Evolutionary conservation across 1,140 invertebrate genomes (phyloP), one percentile per base, ranked within the genome.

Genomic region (Bombus picipes): DNA sequence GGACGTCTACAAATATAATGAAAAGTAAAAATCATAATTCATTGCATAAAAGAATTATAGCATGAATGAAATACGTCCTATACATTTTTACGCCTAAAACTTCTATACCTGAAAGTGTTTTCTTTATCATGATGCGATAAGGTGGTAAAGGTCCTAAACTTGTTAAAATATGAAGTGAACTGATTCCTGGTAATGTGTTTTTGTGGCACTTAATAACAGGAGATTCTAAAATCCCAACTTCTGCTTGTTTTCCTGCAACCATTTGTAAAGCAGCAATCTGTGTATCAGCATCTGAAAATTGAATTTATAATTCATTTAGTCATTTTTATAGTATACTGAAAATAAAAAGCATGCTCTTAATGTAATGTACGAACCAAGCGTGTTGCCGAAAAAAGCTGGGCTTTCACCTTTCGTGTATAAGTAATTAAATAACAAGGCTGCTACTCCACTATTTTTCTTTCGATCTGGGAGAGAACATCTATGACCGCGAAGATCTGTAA

Each of bases 141-240:
- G 96, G 95, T 13, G 96, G 95, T 22, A 96, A 84, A 47, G 96
- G 96, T 32, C 96, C 96, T 78, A 96, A 91, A 39, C 96, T 96
- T 8, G 91, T 92, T 47, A 96, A 89, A 25, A 96, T 92, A n/a
- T 92, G 81, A 41, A 96, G 87, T 22, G 95, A 94, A 32, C 95
- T 91, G 6, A 94, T 88, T 59, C 95, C 94, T 39, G 95, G 94
- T 78, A 96, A 86, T 53, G 89, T 89, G 34, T 94, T 91, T 57
- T 95, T 91, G 62, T 95, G 95, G 43, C 92, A 95, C 57, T 89
- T 90, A 53, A 96, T 92, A 6, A 95, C 94, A 25, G 95, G 95
- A 1, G 96, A 95, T 92, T 96, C 96, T 3, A 96, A 89, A 18
- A 96, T 94, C n/a, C 96, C 95, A 22, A 95, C 94, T 81, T 96